Conservation (phyloP, 2,888 invertebrate species). For the Autographa pulchrina region DNA sequence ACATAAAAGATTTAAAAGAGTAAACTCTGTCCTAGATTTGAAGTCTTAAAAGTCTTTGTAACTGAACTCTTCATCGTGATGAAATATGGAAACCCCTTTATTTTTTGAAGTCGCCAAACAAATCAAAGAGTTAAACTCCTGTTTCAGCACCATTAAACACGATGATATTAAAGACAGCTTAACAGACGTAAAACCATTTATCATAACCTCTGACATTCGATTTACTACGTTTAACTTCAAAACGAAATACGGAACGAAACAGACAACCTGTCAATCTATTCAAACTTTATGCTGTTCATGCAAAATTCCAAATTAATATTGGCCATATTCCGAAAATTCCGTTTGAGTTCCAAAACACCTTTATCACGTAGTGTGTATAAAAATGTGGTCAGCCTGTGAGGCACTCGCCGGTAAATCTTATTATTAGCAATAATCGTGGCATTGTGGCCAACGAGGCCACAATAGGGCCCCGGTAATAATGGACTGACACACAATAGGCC, state of each 20-base stretch:
- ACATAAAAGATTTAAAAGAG: too few relatives aligned
- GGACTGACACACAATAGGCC: slow-evolving; percentile 65
- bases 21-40: too few relatives aligned
- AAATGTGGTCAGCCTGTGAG: slow-evolving; percentile 36
- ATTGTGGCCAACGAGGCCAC: slow-evolving; percentile 65
- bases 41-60: background rate
- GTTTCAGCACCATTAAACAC: background rate
- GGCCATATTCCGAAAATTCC: slow-evolving; percentile 20
- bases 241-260: slow-evolving; percentile 41
- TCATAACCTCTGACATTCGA: slow-evolving; percentile 33
- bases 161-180: background rate
- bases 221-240: slow-evolving; percentile 19
- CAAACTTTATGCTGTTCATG: slow-evolving; percentile 26
- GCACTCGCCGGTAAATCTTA: slow-evolving; percentile 65
- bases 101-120: background rate
- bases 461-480: slow-evolving; percentile 68
- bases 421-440: slow-evolving; percentile 74
- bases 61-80: background rate
- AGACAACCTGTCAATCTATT: slow-evolving; percentile 34
- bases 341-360: slow-evolving; percentile 53
- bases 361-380: slow-evolving; percentile 47
- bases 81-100: background rate
- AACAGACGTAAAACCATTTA: slow-evolving; percentile 21
- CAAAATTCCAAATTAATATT: slow-evolving; percentile 35
- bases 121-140: background rate